Evolutionary conservation across 2,797 vertebrate species (phyloP).

Genomic region (Enoplosus armatus): DNA sequence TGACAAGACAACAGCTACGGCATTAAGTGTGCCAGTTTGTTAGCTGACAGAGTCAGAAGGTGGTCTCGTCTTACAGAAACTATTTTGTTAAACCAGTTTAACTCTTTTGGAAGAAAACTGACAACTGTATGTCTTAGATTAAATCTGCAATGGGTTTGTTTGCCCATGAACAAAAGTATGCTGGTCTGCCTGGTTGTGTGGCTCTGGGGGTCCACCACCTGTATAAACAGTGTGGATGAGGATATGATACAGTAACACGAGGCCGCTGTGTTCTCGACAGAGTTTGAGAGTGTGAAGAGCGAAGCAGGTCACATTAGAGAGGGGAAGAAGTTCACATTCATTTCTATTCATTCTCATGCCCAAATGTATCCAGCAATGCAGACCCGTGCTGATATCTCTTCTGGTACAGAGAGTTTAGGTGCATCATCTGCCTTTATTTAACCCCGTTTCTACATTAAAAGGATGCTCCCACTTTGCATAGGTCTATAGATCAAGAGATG

Average conservation of each 20-base stretch:
- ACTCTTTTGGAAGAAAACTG: background rate
- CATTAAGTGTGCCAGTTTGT: too few species aligned
- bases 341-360: background rate
- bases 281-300: conserved; percentile 11
- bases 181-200: conserved; percentile 16
- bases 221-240: conserved; percentile 60
- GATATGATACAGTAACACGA: conserved; percentile 47
- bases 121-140: background rate
- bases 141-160: conserved; percentile 38
- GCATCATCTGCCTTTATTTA: background rate
- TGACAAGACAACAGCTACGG: background rate
- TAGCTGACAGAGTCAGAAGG: background rate
- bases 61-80: background rate
- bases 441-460: background rate
- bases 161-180: conserved; percentile 35
- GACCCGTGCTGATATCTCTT: background rate
- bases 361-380: background rate
- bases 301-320: background rate
- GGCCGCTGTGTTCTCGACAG: conserved; percentile 2
- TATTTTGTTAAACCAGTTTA: background rate
- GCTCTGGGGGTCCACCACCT: conserved; percentile 65
- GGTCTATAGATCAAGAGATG: background rate
- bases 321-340: background rate
- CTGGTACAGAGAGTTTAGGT: background rate
- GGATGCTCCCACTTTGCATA: background rate